Percentiles rank a stretch among this genome's conserved stretches.
Evolutionary conservation across 2,888 invertebrate species (phyloP).

Genomic region (Syrphus vitripennis): DNA sequence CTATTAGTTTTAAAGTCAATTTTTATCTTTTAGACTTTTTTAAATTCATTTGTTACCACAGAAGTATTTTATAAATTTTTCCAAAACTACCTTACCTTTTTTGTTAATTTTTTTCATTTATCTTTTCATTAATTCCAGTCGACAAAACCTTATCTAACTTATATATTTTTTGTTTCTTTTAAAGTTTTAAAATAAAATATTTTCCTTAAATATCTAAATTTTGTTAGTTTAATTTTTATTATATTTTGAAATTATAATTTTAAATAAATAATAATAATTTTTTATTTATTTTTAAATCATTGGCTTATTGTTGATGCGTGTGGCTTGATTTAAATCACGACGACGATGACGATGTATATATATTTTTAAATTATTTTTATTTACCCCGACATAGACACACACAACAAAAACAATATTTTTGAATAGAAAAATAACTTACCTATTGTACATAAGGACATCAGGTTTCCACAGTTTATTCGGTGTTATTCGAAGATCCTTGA

Average conservation of each 20-base stretch:
- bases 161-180: slow-evolving; percentile 11
- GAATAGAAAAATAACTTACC: slow-evolving; percentile 84
- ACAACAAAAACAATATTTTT: slow-evolving; percentile 2
- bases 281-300: slow-evolving; percentile 28
- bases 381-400: slow-evolving; percentile 28
- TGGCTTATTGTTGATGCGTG: slow-evolving; percentile 65
- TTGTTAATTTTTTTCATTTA: slow-evolving; percentile 10
- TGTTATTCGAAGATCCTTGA: slow-evolving; percentile 96
- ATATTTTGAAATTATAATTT: not conserved
- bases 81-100: slow-evolving; percentile 60
- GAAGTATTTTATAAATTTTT: slow-evolving; percentile 29
- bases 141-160: slow-evolving; percentile 57
- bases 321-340: slow-evolving; percentile 6
- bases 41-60: slow-evolving; percentile 34
- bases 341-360: not conserved
- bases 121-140: slow-evolving; percentile 29
- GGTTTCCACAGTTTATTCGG: slow-evolving; percentile 99
- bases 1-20: not conserved
- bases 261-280: not conserved
- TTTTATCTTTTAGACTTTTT: not conserved
- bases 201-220: slow-evolving; percentile 18
- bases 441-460: slow-evolving; percentile 99
- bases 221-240: slow-evolving; percentile 14
- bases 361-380: not conserved
- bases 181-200: slow-evolving; percentile 1